Conservation (phyloP, 2,888 invertebrate species). For the Boloria selene region DNA sequence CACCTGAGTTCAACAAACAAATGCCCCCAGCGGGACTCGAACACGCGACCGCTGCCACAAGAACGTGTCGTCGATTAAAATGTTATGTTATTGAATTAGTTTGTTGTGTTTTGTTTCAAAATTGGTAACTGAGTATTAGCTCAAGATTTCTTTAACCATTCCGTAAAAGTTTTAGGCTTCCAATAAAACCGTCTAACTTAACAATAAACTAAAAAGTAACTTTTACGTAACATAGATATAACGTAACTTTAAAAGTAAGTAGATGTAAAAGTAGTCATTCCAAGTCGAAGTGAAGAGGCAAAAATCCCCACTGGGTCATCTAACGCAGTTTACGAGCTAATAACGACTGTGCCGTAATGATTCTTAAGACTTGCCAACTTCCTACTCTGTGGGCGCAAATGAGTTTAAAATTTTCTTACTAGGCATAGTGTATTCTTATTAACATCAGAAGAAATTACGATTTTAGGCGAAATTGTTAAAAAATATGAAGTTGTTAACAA, state of each 20-base stretch:
- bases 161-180: too few relatives aligned
- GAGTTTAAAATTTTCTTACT: conserved; percentile 19
- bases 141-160: too few relatives aligned
- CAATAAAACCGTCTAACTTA: too few relatives aligned
- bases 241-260: neutral
- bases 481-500: neutral
- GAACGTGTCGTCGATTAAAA: too few relatives aligned
- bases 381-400: conserved; percentile 42
- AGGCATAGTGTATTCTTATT: neutral
- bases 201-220: neutral
- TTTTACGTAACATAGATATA: neutral
- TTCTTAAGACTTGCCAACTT: conserved; percentile 61
- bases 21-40: too few relatives aligned
- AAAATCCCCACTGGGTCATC: conserved; percentile 45
- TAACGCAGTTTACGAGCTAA: conserved; percentile 41
- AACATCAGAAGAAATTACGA: neutral
- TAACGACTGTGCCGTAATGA: conserved; percentile 59
- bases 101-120: too few relatives aligned
- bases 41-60: too few relatives aligned
- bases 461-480: neutral
- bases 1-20: too few relatives aligned
- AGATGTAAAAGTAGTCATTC: conserved; percentile 14
- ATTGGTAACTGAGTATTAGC: too few relatives aligned
- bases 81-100: too few relatives aligned
- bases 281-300: conserved; percentile 22